phyloP scores from a whole-genome alignment of 2,888 invertebrate species.

The Alentia gelatinosa region DNA sequence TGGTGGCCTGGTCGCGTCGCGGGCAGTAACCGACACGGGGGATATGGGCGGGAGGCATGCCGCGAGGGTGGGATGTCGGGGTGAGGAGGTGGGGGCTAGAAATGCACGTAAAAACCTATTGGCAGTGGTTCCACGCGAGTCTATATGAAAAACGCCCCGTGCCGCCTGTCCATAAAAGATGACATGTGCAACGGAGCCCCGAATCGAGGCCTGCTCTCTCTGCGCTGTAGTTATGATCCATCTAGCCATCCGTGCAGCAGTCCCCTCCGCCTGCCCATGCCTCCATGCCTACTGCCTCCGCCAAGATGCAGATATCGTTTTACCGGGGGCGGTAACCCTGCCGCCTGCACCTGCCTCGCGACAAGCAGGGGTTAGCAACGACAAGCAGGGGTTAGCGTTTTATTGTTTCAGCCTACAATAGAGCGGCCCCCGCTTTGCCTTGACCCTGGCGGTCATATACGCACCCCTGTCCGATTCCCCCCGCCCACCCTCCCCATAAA shows the following conservation, averaged over 20 bases:
- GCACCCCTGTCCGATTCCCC: not conserved
- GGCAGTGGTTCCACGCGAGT: constrained; percentile 1
- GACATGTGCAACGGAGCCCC: not conserved
- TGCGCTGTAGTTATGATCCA: constrained; percentile 15
- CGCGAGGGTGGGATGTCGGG: not conserved
- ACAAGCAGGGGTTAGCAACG: not conserved
- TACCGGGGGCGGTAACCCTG: not conserved
- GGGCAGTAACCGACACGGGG: not conserved
- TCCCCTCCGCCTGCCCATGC: not conserved
- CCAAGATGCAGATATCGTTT: constrained; percentile 23
- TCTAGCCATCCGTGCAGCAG: not conserved
- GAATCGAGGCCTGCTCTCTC: not conserved
- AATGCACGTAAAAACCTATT: constrained; percentile 13
- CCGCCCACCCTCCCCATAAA: not conserved
- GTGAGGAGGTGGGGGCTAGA: not conserved
- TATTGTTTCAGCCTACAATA: constrained; percentile 42
- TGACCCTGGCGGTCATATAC: not conserved
- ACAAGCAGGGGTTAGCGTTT: constrained; percentile 3
- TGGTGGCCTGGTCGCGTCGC: not conserved
- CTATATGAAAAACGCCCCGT: constrained; percentile 25
- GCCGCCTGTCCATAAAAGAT: not conserved
- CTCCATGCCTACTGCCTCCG: no score
- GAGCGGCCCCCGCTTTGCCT: not conserved
- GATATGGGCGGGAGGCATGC: not conserved
- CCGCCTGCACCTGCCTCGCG: constrained; percentile 15